Evolutionary conservation across 2,113 vertebrate species (phyloP).

Genomic region (Carassius carassius): DNA sequence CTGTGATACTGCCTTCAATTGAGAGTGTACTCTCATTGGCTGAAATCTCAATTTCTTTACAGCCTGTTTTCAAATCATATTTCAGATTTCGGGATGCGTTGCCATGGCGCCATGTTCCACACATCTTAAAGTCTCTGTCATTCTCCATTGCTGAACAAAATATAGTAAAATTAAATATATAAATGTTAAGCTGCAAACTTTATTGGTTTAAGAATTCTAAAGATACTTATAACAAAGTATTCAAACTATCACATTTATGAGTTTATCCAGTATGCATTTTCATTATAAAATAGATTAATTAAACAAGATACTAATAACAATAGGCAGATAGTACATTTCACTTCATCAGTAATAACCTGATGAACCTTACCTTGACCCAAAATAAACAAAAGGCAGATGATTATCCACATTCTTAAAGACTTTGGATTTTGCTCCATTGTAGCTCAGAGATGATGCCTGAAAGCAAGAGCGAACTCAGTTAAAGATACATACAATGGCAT

Average conservation of each 20-base stretch:
- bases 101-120: slow-evolving; percentile 68
- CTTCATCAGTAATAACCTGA: not conserved
- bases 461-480: slow-evolving; percentile 3
- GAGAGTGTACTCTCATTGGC: slow-evolving; percentile 65
- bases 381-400: not conserved
- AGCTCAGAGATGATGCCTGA: slow-evolving; percentile 21
- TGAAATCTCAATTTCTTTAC: slow-evolving; percentile 57
- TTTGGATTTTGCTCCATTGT: slow-evolving; percentile 20
- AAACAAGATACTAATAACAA: not conserved
- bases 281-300: not conserved
- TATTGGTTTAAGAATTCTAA: not conserved
- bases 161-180: not conserved
- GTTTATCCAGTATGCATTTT: not conserved
- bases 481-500: not conserved
- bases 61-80: slow-evolving; percentile 63
- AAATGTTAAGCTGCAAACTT: not conserved
- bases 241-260: not conserved
- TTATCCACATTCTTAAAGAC: not conserved
- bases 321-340: not conserved
- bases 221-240: not conserved
- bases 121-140: slow-evolving; percentile 63
- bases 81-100: slow-evolving; percentile 5
- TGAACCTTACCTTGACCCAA: slow-evolving; percentile 17
- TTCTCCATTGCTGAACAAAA: slow-evolving; percentile 44
- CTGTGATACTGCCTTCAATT: slow-evolving; percentile 62